Conservation (phyloP, 2,797 vertebrate genomes). For the Cossypha niveicapilla region DNA sequence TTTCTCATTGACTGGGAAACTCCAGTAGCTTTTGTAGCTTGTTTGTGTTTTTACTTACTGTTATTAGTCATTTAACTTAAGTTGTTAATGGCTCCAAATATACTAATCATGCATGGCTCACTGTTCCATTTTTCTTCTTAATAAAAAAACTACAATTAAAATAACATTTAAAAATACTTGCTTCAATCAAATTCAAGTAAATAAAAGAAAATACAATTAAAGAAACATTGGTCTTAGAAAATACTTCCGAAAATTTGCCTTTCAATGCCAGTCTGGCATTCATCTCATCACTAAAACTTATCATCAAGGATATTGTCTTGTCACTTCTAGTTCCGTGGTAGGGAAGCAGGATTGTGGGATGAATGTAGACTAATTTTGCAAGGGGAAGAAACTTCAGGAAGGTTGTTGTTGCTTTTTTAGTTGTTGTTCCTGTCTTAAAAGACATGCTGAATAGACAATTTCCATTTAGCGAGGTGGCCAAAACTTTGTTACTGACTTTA, state of each 20-base stretch:
- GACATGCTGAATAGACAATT: not conserved
- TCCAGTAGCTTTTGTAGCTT: not conserved
- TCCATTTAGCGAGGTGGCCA: rapidly evolving
- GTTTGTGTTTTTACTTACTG: not conserved
- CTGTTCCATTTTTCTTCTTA: not conserved
- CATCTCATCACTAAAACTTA: not conserved
- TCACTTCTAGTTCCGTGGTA: not conserved
- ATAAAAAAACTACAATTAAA: not conserved
- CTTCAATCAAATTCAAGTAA: not conserved
- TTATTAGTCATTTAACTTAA: not conserved
- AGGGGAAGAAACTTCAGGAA: not conserved
- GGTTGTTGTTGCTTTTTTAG: not conserved
- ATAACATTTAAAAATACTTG: not conserved
- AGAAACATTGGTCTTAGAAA: not conserved
- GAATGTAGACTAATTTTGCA: not conserved
- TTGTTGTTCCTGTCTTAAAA: not conserved
- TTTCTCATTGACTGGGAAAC: not conserved
- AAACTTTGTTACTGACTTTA: not conserved
- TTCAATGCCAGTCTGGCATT: not conserved
- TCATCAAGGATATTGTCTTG: not conserved
- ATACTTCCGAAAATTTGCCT: not conserved
- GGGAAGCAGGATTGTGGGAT: not conserved
- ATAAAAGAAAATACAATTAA: not conserved
- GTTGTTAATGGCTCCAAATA: not conserved
- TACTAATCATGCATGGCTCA: not conserved